phyloP scores from a whole-genome alignment of 2,797 vertebrate genomes.

The Hemibagrus guttatus region DNA sequence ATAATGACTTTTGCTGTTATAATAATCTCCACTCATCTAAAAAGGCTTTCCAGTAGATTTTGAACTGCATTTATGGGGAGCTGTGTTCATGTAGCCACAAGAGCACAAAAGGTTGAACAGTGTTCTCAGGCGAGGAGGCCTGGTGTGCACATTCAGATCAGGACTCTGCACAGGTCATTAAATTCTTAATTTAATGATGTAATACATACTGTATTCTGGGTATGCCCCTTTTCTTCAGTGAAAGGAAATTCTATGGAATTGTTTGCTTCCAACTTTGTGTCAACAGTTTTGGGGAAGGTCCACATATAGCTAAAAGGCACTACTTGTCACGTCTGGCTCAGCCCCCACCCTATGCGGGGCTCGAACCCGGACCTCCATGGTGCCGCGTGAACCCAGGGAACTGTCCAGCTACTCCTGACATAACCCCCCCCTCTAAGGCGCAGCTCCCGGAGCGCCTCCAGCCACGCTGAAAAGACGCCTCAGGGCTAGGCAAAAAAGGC shows the following conservation, averaged over 20 bases:
- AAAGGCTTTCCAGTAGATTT: not conserved
- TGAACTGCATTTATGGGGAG: not conserved
- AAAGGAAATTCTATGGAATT: not conserved
- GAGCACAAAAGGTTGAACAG: not conserved
- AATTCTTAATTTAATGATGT: too few species aligned
- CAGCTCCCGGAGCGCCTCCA: too few species aligned
- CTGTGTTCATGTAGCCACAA: not conserved
- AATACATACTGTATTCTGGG: not conserved
- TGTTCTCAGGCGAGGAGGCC: not conserved
- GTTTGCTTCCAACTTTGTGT: not conserved
- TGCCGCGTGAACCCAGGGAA: too few species aligned
- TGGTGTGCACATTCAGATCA: not conserved
- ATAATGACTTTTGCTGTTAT: not conserved
- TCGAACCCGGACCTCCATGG: too few species aligned
- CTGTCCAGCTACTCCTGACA: too few species aligned
- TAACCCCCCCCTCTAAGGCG: too few species aligned
- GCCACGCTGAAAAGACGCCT: too few species aligned
- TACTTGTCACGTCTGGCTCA: too few species aligned
- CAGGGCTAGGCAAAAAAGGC: too few species aligned
- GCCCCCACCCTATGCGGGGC: too few species aligned
- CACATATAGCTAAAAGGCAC: not conserved
- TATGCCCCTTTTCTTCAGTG: not conserved
- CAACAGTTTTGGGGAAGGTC: not conserved
- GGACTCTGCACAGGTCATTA: too few species aligned
- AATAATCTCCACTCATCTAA: not conserved